These are phyloP conservation scores for Hyposmocoma kahamanoa DNA, from an alignment of 1,140 invertebrate genomes.

Conservation along the genomic window DNA sequence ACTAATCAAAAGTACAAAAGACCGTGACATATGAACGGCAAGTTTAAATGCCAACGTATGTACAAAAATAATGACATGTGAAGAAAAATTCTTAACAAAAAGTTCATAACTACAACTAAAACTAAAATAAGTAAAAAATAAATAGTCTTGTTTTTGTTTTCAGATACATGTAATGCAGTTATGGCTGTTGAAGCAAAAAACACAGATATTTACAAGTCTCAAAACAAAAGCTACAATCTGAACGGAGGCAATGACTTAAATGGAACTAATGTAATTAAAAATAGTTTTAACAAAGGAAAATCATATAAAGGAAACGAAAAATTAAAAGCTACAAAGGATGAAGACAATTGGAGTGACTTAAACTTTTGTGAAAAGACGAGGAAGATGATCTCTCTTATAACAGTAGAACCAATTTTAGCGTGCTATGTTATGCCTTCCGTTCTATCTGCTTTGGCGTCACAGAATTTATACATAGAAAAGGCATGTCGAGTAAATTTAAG, in stretches of 20 bases:
- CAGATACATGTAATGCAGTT: slow-evolving; percentile 30
- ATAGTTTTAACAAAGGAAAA: slow-evolving; percentile 43
- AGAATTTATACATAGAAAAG: slow-evolving; percentile 89
- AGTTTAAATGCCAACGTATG: too few species aligned
- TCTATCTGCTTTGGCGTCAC: slow-evolving; percentile 83
- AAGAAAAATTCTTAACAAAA: too few species aligned
- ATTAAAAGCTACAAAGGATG: slow-evolving; percentile 24
- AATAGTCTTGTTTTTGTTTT: slow-evolving; percentile 32
- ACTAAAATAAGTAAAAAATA: too few species aligned
- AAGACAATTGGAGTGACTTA: slow-evolving; percentile 57
- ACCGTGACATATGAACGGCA: too few species aligned
- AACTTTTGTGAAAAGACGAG: slow-evolving; percentile 72
- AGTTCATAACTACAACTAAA: too few species aligned
- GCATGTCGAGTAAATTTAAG: slow-evolving; percentile 87
- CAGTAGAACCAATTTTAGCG: slow-evolving; percentile 85
- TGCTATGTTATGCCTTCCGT: slow-evolving; percentile 88
- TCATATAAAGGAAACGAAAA: slow-evolving; percentile 24
- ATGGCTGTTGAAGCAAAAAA: slow-evolving; percentile 47
- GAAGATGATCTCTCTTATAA: slow-evolving; percentile 79
- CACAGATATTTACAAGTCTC: slow-evolving; percentile 26
- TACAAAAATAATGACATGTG: too few species aligned
- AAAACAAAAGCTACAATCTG: slow-evolving; percentile 28
- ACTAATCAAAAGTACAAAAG: slow-evolving; percentile 47
- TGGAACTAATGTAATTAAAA: slow-evolving; percentile 34
- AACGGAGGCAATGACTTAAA: slow-evolving; percentile 48